Evolutionary conservation across 2,797 vertebrate genomes (phyloP), one percentile per base, ranked within the genome.

Genomic region (Centropyge bicolor): DNA sequence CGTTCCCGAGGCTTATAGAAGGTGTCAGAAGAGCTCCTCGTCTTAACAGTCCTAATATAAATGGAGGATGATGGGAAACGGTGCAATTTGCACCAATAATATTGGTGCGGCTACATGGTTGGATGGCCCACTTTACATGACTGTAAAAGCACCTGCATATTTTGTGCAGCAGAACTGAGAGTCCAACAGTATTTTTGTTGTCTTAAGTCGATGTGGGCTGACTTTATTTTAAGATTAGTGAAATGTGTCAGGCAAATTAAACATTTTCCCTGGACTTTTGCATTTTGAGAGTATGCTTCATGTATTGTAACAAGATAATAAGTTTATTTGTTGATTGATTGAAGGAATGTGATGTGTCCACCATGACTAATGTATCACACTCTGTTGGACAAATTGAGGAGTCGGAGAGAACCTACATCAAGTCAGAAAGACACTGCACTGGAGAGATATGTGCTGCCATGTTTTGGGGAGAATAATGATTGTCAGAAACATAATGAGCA

Each of bases 1-100:
- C 70, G 31, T 74, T 91, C 81, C 76, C 1, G 65, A 61, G 77
- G 87, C 77, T 90, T 88, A 80, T 22, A 55, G 78, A 68, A 63
- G 46, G 79, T 80, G 82, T 80, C 77, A 66, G 82, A 61, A 57
- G 54, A 75, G 70, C 70, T 71, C 57, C 61, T 65, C 43, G 0
- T 79, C 43, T 73, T 51, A 55, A 72, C 70, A 57, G 74, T 46
- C 38, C 70, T 36, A 52, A 76, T 66, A 81, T 69, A 69, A 78
- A 84, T 78, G 70, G 13, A 65, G 73, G 65, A 81, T 80, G 80
- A 75, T 74, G 56, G 51, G 40, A 83, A 78, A 74, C 65, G 55
- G 22, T 57, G 16, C 46, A 71, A 64, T 78, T 76, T 80, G 12
- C 24, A 57, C 61, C 7, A 74, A 49, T 77, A 52, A 55, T 69